phyloP scores from a whole-genome alignment of 2,113 vertebrate species.

The Bubo bubo region DNA sequence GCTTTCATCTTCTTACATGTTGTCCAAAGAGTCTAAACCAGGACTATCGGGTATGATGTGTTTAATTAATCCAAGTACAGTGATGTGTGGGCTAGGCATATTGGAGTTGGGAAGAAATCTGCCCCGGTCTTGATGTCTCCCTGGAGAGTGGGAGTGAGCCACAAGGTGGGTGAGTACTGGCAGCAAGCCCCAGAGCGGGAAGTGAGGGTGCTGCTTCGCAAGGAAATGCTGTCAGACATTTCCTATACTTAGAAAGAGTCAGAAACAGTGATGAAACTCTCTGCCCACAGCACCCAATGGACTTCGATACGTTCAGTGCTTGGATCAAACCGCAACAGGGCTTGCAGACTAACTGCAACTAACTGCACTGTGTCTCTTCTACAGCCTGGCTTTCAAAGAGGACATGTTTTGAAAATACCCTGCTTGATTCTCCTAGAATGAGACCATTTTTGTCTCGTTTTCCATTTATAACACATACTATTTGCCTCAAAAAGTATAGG shows the following conservation, averaged over 20 bases:
- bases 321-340: neutral
- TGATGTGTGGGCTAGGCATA: neutral
- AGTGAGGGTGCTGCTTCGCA: accelerated
- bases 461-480: neutral
- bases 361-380: neutral
- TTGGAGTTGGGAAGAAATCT: neutral
- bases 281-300: neutral
- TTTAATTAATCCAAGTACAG: neutral
- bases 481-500: neutral
- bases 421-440: neutral
- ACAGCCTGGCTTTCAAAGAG: neutral
- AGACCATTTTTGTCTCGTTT: neutral
- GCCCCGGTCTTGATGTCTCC: accelerated
- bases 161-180: neutral
- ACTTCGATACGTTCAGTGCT: neutral
- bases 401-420: neutral
- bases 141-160: neutral
- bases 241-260: neutral
- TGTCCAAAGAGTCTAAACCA: neutral
- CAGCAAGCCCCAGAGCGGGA: accelerated
- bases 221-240: neutral
- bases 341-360: neutral
- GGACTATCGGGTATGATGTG: neutral
- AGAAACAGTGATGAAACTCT: neutral
- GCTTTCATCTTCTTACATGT: neutral